phyloP scores from a whole-genome alignment of 2,888 invertebrate genomes.

The Drepana falcataria region DNA sequence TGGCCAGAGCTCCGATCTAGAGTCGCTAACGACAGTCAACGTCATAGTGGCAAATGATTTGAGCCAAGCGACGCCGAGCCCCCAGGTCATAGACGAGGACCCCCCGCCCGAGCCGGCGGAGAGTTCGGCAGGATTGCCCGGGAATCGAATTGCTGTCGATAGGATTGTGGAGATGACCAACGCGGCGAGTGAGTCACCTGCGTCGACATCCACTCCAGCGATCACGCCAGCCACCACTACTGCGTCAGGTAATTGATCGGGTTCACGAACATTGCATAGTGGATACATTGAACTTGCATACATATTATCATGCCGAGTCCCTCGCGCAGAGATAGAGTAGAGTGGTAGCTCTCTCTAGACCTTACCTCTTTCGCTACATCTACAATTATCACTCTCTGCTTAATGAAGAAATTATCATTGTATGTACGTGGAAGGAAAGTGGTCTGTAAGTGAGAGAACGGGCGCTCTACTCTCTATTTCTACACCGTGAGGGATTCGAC shows the following conservation, averaged over 20 bases:
- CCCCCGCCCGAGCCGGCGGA: slow-evolving; percentile 36
- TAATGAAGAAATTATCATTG: too few species aligned
- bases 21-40: slow-evolving; percentile 69
- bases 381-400: too few species aligned
- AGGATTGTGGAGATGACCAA: slow-evolving; percentile 61
- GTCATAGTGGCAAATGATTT: slow-evolving; percentile 70
- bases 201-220: slow-evolving; percentile 41
- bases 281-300: background rate
- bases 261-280: too few species aligned
- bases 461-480: too few species aligned
- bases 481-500: too few species aligned
- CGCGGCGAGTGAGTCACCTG: slow-evolving; percentile 32
- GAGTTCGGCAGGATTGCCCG: slow-evolving; percentile 42
- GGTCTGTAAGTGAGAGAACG: too few species aligned
- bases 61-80: slow-evolving; percentile 43
- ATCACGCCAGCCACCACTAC: slow-evolving; percentile 55
- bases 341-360: too few species aligned
- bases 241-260: slow-evolving; percentile 59
- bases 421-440: too few species aligned
- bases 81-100: slow-evolving; percentile 43
- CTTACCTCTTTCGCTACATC: too few species aligned
- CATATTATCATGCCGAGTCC: background rate
- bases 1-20: slow-evolving; percentile 57
- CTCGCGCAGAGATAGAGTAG: too few species aligned
- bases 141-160: slow-evolving; percentile 62